phyloP scores from a whole-genome alignment of 2,113 vertebrate genomes.

The Rhodinocichla rosea region DNA sequence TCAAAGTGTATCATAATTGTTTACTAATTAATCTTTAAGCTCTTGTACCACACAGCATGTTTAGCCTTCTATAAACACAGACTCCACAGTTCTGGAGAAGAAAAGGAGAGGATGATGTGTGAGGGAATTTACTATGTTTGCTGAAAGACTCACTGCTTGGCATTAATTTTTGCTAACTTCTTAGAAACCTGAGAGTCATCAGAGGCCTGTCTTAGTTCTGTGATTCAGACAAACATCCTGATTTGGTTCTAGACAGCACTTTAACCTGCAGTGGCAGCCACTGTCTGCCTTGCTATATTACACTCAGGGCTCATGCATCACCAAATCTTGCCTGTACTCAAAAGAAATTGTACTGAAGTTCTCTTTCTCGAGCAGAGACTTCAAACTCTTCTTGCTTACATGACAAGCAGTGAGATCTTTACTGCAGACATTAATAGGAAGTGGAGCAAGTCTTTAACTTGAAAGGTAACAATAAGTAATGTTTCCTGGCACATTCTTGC shows the following conservation, averaged over 20 bases:
- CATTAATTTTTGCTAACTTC: neutral
- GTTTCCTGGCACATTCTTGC: rapidly evolving
- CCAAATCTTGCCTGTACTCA: neutral
- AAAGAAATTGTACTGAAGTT: neutral
- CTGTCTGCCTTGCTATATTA: neutral
- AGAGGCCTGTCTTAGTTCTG: neutral
- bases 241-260: neutral
- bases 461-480: neutral
- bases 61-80: conserved; percentile 37
- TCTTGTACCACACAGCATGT: neutral
- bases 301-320: neutral
- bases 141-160: neutral
- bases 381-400: neutral
- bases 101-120: neutral
- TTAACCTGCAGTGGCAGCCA: neutral
- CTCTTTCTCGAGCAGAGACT: neutral
- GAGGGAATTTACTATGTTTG: neutral
- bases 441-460: neutral
- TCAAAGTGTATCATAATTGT: conserved; percentile 52
- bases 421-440: neutral
- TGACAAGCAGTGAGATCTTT: neutral
- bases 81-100: neutral
- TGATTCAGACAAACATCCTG: neutral
- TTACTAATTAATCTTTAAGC: conserved; percentile 53
- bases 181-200: neutral